phyloP scores from a whole-genome alignment of 2,113 vertebrate genomes.

The Coryphaenoides rupestris region DNA sequence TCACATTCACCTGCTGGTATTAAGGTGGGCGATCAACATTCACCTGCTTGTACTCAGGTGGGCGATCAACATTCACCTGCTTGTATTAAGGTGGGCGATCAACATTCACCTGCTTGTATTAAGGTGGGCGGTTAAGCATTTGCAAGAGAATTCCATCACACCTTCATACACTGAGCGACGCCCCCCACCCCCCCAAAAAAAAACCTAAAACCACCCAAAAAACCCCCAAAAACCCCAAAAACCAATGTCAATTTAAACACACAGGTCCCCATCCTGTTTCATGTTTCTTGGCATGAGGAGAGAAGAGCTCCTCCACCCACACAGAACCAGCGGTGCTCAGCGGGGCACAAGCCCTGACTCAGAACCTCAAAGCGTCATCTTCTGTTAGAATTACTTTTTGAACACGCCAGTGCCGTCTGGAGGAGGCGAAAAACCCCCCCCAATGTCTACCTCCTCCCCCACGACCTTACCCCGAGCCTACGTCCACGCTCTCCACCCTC shows the following conservation, averaged over 20 bases:
- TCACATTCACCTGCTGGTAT: slow-evolving; percentile 14
- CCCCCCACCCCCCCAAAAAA: too few relatives aligned
- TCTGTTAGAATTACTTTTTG: slow-evolving; percentile 36
- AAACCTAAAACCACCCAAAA: too few relatives aligned
- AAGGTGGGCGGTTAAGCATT: slow-evolving; percentile 22
- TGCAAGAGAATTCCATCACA: background rate
- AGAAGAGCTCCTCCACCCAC: slow-evolving; percentile 6
- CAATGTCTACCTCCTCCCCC: slow-evolving; percentile 96
- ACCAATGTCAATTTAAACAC: too few relatives aligned
- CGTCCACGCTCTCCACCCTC: slow-evolving; percentile 78
- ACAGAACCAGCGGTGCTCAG: slow-evolving; percentile 10
- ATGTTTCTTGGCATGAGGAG: slow-evolving; percentile 32
- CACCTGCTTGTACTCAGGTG: too few relatives aligned
- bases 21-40: too few relatives aligned
- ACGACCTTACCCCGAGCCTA: slow-evolving; percentile 89
- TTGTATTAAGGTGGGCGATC: slow-evolving; percentile 23
- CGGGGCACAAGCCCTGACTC: slow-evolving; percentile 15
- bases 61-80: too few relatives aligned
- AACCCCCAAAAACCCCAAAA: too few relatives aligned
- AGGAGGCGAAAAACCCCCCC: slow-evolving; percentile 81
- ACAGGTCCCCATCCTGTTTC: background rate
- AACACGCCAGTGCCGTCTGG: slow-evolving; percentile 25
- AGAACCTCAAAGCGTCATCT: slow-evolving; percentile 31
- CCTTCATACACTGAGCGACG: too few relatives aligned
- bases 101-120: too few relatives aligned